These are phyloP conservation scores for Leptopilina clavipes DNA, from an alignment of 1,140 invertebrate species.

Conservation along the genomic window DNA sequence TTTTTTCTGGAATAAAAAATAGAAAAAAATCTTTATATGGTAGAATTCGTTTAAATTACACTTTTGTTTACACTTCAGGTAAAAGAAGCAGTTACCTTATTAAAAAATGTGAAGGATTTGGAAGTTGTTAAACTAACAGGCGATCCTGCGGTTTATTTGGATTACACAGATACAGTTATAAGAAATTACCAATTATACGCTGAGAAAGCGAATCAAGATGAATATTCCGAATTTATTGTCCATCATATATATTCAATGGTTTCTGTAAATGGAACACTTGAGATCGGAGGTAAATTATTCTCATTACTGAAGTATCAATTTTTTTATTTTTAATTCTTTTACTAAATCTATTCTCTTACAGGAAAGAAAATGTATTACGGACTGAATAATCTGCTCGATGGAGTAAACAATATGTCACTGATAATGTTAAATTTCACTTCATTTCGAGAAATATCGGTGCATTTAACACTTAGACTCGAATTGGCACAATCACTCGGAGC, in stretches of 20 bases:
- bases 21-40: no score
- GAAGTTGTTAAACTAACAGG: constrained; percentile 47
- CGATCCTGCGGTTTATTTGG: constrained; percentile 53
- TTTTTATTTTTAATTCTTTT: no score
- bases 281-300: constrained; percentile 50
- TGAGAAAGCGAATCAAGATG: constrained; percentile 52
- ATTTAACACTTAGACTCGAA: constrained; percentile 59
- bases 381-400: constrained; percentile 56
- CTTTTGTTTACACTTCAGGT: constrained; percentile 45
- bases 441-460: constrained; percentile 59
- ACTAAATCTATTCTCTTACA: no score
- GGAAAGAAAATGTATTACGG: constrained; percentile 44
- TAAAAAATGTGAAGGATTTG: constrained; percentile 56
- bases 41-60: constrained; percentile 20
- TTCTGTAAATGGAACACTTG: constrained; percentile 50
- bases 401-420: constrained; percentile 43
- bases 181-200: constrained; percentile 57
- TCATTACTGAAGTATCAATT: no score
- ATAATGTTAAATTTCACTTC: constrained; percentile 63
- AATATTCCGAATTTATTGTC: constrained; percentile 58
- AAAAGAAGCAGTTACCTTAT: constrained; percentile 57
- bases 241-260: constrained; percentile 56
- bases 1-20: constrained; percentile 12
- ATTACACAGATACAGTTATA: constrained; percentile 54
- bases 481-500: constrained; percentile 61